These are phyloP conservation scores for Hormiphora californensis DNA, from an alignment of 37 sponge, comb jelly and placozoan genomes.

Conservation along the genomic window DNA sequence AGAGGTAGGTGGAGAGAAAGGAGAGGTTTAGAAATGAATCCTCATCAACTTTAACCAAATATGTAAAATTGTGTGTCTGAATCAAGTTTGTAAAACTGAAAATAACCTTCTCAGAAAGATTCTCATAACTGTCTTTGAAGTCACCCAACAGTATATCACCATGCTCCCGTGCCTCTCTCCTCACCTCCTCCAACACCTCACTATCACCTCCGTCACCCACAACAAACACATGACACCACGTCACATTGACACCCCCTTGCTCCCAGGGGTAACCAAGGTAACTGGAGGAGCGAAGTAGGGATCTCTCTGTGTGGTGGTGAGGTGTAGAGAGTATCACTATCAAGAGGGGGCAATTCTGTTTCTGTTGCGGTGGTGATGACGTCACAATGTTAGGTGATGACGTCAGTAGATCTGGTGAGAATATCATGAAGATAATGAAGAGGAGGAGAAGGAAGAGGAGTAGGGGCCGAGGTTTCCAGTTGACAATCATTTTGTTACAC, in stretches of 20 bases:
- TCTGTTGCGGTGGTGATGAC: background rate
- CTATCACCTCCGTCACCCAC: background rate
- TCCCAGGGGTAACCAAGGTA: conserved; percentile 27
- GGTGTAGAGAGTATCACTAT: conserved; percentile 5
- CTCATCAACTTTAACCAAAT: conserved; percentile 18
- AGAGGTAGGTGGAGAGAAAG: background rate
- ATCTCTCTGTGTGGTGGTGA: background rate
- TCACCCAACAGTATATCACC: conserved; percentile 11
- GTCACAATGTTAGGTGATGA: background rate
- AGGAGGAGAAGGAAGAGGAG: background rate
- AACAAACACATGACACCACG: conserved; percentile 10
- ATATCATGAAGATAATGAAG: background rate
- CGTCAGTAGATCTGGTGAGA: background rate
- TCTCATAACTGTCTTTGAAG: background rate
- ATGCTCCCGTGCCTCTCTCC: background rate
- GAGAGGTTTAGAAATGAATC: conserved; percentile 29
- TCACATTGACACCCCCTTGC: background rate
- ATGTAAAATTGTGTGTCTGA: background rate
- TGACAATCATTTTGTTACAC: too few relatives aligned
- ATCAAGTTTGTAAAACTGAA: background rate
- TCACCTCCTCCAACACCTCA: background rate
- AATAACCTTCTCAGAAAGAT: background rate
- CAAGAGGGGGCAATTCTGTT: background rate
- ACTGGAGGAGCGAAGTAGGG: background rate
- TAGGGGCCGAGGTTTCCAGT: background rate